A percentile compares a stretch with the other conserved stretches of the same genome.
Evolutionary conservation across 1,140 invertebrate genomes (phyloP).

Genomic region (Zophobas atratus): DNA sequence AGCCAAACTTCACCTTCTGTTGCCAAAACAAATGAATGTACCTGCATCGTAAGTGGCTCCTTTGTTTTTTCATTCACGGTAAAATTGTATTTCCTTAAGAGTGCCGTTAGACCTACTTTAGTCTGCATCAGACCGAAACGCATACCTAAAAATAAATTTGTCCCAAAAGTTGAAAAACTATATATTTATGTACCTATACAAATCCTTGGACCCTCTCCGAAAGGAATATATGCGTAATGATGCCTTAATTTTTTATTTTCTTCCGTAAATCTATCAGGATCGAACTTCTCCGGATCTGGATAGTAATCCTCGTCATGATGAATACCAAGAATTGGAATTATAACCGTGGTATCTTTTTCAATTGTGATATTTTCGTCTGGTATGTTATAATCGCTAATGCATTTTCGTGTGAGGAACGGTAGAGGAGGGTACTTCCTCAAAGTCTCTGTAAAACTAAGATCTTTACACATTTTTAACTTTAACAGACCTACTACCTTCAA

Average conservation of each 20-base stretch:
- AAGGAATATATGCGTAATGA: constrained; percentile 52
- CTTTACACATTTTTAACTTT: too few species aligned
- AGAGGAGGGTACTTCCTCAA: constrained; percentile 72
- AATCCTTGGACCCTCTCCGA: too few species aligned
- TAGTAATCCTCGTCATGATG: too few species aligned
- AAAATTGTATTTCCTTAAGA: too few species aligned
- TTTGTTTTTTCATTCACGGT: too few species aligned
- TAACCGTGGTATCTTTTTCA: constrained; percentile 68
- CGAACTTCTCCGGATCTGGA: too few species aligned
- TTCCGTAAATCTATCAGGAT: constrained; percentile 52
- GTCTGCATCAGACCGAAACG: too few species aligned
- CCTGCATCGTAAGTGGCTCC: constrained; percentile 9
- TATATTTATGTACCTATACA: constrained; percentile 63
- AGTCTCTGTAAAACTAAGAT: too few species aligned
- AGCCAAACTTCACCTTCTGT: constrained; percentile 41
- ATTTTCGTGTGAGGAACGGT: constrained; percentile 67
- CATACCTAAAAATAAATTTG: neutral
- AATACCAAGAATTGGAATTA: constrained; percentile 63
- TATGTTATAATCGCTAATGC: constrained; percentile 67
- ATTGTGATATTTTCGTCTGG: constrained; percentile 66
- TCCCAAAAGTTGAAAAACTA: constrained; percentile 31
- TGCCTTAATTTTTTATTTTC: constrained; percentile 65
- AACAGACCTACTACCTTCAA: too few species aligned
- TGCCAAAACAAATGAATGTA: constrained; percentile 25
- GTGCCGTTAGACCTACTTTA: too few species aligned